Evolutionary conservation across 2,113 vertebrate genomes (phyloP), one percentile per base, ranked within the genome.

Genomic region (Seriola quinqueradiata): DNA sequence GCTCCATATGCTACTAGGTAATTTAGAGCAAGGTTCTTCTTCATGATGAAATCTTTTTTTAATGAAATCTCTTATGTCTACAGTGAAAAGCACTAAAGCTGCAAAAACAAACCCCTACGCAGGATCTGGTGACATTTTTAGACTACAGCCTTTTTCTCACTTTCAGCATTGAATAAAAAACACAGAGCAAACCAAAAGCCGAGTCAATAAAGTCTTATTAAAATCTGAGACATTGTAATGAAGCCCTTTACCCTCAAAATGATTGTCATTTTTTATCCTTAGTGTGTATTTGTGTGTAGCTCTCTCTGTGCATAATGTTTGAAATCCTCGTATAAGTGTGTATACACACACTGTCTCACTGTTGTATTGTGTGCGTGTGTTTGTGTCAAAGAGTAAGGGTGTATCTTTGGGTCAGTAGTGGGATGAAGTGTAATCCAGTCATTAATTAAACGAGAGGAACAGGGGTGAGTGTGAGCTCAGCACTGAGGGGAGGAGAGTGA

Each of bases 371-470:
- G 44, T 38, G 19, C 14, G 34, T 63, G 63, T 36, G 16, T 61
- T 14, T 12, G 32, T 68, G 44, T 42, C 5, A 52, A 52, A 57
- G 38, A 32, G 60, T 82, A 34, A n/a, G 55, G 60, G 17, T 71
- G 60, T 77, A 87, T 86, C 77, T 85, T 82, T 78, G 82, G 79
- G 74, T 89, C 87, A 90, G 82, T 44, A 61, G 81, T 81, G 48
- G 63, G 77, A 76, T 88, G 58, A 83, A 85, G 52, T 83, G 71
- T 88, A 89, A 87, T 93, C 84, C 86, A 58, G 81, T 87, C 83
- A 81, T 89, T 90, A 93, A 92, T 92, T 93, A 90, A 91, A 94
- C 36, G 63, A 70, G 70, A 78, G 75, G 72, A 87, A 40, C 69
- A 40, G 57, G 80, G 61, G 46, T 59, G 60, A 67, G 55, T 66